A percentile compares a stretch with the other conserved stretches of the same genome.
These are phyloP conservation scores for Magallana angulata DNA, from an alignment of 1,140 invertebrate species.

Conservation along the genomic window DNA sequence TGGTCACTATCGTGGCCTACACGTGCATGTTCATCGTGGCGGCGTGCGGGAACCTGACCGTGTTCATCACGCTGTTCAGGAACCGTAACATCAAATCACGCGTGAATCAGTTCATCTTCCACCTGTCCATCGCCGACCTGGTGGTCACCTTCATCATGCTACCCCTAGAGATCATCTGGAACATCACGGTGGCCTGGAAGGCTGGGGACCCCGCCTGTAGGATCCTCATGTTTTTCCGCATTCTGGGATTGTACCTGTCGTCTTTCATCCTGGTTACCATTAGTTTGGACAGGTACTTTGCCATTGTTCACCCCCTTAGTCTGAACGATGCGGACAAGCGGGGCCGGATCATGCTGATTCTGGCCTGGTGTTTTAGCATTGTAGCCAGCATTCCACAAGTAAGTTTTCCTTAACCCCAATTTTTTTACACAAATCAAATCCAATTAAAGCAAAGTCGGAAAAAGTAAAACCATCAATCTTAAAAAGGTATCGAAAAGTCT, in stretches of 20 bases:
- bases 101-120: slow-evolving; percentile 88
- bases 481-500: too few relatives aligned
- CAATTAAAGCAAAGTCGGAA: too few relatives aligned
- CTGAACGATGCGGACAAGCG: slow-evolving; percentile 85
- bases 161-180: slow-evolving; percentile 88
- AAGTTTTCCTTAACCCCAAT: slow-evolving; percentile 51
- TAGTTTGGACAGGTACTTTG: slow-evolving; percentile 88
- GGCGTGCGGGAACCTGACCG: slow-evolving; percentile 89
- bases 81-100: slow-evolving; percentile 86
- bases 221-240: slow-evolving; percentile 86
- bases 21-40: slow-evolving; percentile 92
- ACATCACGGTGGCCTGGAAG: slow-evolving; percentile 87
- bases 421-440: too few relatives aligned
- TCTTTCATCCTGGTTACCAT: slow-evolving; percentile 90
- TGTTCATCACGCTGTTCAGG: slow-evolving; percentile 86
- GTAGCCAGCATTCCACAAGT: slow-evolving; percentile 89
- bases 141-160: slow-evolving; percentile 90
- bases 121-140: slow-evolving; percentile 88
- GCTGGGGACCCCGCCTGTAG: slow-evolving; percentile 88
- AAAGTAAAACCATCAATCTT: too few relatives aligned
- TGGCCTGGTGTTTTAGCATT: slow-evolving; percentile 86
- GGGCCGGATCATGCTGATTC: slow-evolving; percentile 87
- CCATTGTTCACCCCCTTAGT: slow-evolving; percentile 87
- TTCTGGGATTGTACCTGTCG: slow-evolving; percentile 89
- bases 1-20: slow-evolving; percentile 86